phyloP scores from a whole-genome alignment of 2,113 vertebrate species.

The Drymodes brunneopygia region DNA sequence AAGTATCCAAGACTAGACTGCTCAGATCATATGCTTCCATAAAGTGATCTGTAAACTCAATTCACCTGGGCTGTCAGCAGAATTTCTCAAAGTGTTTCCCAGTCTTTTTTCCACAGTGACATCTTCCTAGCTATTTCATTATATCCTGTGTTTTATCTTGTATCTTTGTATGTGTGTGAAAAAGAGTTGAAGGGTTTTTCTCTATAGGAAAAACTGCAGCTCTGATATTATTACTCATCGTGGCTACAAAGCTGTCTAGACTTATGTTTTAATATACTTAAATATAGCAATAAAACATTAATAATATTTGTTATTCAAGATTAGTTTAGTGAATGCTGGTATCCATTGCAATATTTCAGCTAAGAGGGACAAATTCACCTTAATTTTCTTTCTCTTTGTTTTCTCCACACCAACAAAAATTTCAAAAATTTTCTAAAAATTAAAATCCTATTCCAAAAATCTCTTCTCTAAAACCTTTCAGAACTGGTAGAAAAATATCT shows the following conservation, averaged over 20 bases:
- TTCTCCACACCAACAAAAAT: neutral
- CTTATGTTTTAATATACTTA: neutral
- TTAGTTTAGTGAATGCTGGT: neutral
- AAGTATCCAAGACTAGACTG: neutral
- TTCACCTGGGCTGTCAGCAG: neutral
- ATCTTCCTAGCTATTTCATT: neutral
- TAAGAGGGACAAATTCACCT: neutral
- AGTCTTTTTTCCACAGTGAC: neutral
- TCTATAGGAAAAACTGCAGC: neutral
- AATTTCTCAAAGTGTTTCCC: neutral
- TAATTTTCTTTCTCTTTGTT: neutral
- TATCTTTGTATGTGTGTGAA: neutral
- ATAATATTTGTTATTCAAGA: neutral
- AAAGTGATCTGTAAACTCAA: neutral
- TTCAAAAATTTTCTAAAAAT: neutral
- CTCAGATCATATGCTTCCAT: neutral
- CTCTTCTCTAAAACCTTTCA: neutral
- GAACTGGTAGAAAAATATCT: neutral
- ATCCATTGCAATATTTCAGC: neutral
- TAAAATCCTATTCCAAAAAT: neutral
- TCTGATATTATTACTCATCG: neutral
- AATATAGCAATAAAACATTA: neutral
- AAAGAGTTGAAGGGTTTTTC: neutral
- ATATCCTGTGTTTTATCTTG: neutral
- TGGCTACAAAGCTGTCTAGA: neutral